phyloP scores from a whole-genome alignment of 2,113 vertebrate genomes.

The Chloropsis cyanopogon region DNA sequence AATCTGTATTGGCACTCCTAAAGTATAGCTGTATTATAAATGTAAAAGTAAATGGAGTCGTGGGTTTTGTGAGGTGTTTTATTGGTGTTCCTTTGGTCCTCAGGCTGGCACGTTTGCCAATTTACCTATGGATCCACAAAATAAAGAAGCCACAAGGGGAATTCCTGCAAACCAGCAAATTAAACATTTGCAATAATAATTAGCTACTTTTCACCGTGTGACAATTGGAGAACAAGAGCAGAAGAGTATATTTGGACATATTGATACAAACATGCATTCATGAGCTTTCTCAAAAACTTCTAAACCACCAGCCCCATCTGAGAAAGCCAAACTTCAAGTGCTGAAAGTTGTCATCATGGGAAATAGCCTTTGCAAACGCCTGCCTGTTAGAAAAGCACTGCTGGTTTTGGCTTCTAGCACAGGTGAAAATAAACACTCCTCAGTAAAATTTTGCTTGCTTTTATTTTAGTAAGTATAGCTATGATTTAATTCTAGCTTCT shows the following conservation, averaged over 20 bases:
- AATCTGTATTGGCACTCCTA: background rate
- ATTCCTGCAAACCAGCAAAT: background rate
- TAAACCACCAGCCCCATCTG: background rate
- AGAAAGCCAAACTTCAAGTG: background rate
- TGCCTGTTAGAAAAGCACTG: background rate
- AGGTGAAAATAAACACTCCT: background rate
- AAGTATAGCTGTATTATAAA: background rate
- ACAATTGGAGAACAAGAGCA: background rate
- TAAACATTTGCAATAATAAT: background rate
- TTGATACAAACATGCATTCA: background rate
- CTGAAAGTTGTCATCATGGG: background rate
- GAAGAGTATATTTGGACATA: background rate
- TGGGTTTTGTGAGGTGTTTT: background rate
- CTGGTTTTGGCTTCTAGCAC: background rate
- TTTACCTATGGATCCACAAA: background rate
- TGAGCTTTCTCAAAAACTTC: background rate
- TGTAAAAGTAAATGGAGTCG: background rate
- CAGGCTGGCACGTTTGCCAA: background rate
- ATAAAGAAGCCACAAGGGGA: background rate
- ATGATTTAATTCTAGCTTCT: background rate
- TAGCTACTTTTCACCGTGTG: background rate
- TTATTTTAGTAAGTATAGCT: background rate
- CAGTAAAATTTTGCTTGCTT: constrained; percentile 2
- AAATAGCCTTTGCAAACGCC: background rate
- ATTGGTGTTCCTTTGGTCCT: background rate